Percentiles rank a stretch among this genome's conserved stretches.
Evolutionary conservation across 1,140 invertebrate genomes (phyloP).

Genomic region (Macrotrachela quadricornifera): DNA sequence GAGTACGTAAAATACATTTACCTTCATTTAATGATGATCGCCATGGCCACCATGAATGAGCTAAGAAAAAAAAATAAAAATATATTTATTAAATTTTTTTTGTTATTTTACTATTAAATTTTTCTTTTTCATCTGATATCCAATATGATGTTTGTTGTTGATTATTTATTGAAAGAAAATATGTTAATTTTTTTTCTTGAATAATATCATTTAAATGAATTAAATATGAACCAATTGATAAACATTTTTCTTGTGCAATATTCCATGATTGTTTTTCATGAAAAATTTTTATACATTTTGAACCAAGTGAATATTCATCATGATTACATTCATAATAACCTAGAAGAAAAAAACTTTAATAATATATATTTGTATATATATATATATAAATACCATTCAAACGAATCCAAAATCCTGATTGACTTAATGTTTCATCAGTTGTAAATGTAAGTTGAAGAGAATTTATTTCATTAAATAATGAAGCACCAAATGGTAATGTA

Average conservation of each 20-base stretch:
- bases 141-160: no score
- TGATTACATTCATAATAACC: no score
- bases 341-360: no score
- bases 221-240: constrained; percentile 2
- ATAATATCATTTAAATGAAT: constrained; percentile 4
- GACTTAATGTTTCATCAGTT: constrained; percentile 2
- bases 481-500: neutral
- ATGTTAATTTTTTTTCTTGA: neutral
- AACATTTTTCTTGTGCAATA: constrained; percentile 3
- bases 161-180: neutral
- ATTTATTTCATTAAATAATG: neutral
- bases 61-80: no score
- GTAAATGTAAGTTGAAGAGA: neutral
- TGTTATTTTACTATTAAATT: no score
- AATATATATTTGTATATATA: no score
- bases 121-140: no score
- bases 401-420: constrained; percentile 3
- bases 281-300: constrained; percentile 6
- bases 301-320: neutral
- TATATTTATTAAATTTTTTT: no score
- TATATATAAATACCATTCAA: no score
- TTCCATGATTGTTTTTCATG: neutral
- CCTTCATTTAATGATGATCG: no score
- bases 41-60: no score
- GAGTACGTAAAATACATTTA: no score